These are phyloP conservation scores for Okamejei kenojei DNA, from an alignment of 2,797 vertebrate genomes.

Conservation along the genomic window DNA sequence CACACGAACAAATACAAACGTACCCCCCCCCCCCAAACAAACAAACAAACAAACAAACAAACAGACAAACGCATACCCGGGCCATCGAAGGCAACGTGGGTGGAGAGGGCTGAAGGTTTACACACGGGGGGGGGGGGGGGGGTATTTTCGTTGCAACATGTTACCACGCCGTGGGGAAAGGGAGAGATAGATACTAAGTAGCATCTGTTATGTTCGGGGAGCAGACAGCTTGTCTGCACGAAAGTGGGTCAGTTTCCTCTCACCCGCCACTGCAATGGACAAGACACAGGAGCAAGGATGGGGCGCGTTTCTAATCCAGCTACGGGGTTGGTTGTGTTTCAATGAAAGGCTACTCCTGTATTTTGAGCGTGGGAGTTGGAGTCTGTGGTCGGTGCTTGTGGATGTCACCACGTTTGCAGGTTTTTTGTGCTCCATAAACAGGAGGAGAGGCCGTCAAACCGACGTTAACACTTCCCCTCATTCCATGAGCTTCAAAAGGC, in stretches of 20 bases:
- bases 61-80: neutral
- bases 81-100: neutral
- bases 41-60: neutral
- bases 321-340: neutral
- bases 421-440: neutral
- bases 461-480: neutral
- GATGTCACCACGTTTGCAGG: neutral
- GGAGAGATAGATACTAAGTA: neutral
- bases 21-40: neutral
- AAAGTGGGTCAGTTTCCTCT: conserved; percentile 5
- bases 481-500: neutral
- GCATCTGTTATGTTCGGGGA: neutral
- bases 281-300: neutral
- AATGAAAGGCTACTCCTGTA: neutral
- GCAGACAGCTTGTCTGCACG: neutral
- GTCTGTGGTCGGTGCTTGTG: neutral
- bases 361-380: neutral
- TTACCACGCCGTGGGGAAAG: neutral
- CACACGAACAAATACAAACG: neutral
- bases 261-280: neutral
- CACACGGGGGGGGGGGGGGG: too few species aligned
- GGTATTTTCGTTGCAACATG: neutral
- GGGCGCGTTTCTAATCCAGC: neutral
- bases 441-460: neutral
- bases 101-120: neutral